Evolutionary conservation across 2,113 vertebrate species (phyloP).

Genomic region (Varanus komodoensis): DNA sequence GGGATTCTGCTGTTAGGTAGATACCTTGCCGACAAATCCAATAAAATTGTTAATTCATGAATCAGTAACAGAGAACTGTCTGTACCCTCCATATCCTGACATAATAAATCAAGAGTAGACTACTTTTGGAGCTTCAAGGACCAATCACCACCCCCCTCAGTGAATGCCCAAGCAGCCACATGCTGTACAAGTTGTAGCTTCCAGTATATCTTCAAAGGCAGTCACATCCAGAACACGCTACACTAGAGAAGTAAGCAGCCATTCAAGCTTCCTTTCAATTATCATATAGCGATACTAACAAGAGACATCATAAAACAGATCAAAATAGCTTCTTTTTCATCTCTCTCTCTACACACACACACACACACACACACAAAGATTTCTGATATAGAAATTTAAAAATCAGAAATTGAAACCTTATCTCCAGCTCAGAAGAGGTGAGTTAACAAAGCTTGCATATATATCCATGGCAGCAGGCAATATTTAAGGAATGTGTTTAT

Average conservation of each 20-base stretch:
- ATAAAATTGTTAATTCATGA: background rate
- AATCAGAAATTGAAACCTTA: constrained; percentile 40
- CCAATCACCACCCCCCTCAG: background rate
- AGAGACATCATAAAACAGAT: background rate
- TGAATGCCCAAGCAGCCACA: background rate
- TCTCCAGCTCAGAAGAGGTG: constrained; percentile 44
- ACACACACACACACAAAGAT: background rate
- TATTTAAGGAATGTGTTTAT: constrained; percentile 66
- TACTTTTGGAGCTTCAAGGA: too few species aligned
- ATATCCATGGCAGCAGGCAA: constrained; percentile 45
- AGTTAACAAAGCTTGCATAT: constrained; percentile 22
- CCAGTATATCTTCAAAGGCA: constrained; percentile 54
- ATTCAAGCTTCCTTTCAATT: constrained; percentile 30
- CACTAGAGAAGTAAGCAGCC: constrained; percentile 28
- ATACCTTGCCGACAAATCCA: background rate
- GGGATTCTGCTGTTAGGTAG: background rate
- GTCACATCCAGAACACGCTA: background rate
- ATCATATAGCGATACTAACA: constrained; percentile 53
- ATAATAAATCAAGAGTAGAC: background rate
- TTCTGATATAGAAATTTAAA: background rate
- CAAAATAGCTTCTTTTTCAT: background rate
- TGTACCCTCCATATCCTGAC: background rate
- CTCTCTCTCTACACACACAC: too few species aligned
- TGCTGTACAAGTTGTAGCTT: background rate
- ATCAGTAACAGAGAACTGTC: background rate